Conservation (phyloP, 2,888 invertebrate genomes). For the Ptycholaimellus sp. region DNA sequence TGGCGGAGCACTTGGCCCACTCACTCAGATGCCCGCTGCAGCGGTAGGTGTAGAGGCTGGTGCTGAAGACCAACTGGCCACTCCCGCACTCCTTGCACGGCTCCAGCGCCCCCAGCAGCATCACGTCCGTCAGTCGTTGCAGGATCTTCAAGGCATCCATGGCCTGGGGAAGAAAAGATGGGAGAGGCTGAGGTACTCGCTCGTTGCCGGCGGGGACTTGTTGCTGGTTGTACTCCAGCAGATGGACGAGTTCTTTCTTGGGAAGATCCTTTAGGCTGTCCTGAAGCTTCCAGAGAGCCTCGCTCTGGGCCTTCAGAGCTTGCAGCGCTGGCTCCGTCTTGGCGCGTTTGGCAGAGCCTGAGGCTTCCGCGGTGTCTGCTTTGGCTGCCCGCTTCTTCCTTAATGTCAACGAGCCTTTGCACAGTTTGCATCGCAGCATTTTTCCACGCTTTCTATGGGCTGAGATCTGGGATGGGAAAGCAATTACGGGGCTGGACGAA, state of each 20-base stretch:
- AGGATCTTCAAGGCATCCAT: conserved; percentile 37
- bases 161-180: neutral
- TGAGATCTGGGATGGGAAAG: too few relatives aligned
- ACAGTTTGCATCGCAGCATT: too few relatives aligned
- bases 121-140: conserved; percentile 51
- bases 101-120: conserved; percentile 57
- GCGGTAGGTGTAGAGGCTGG: conserved; percentile 45
- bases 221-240: conserved; percentile 50
- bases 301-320: conserved; percentile 44
- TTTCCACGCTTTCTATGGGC: too few relatives aligned
- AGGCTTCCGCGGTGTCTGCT: too few relatives aligned
- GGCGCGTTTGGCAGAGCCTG: too few relatives aligned
- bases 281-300: conserved; percentile 40
- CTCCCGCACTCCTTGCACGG: conserved; percentile 50
- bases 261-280: conserved; percentile 39
- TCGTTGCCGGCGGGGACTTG: conserved; percentile 41
- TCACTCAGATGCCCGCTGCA: conserved; percentile 57
- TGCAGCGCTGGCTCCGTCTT: too few relatives aligned
- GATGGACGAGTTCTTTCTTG: conserved; percentile 38
- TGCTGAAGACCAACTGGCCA: conserved; percentile 6
- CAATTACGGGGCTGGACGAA: too few relatives aligned
- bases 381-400: too few relatives aligned
- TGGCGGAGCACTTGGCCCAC: conserved; percentile 59
- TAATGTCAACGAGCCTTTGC: too few relatives aligned
- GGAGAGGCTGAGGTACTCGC: too few relatives aligned